Evolutionary conservation across 2,888 invertebrate genomes (phyloP).

Genomic region (Dioctria rufipes): DNA sequence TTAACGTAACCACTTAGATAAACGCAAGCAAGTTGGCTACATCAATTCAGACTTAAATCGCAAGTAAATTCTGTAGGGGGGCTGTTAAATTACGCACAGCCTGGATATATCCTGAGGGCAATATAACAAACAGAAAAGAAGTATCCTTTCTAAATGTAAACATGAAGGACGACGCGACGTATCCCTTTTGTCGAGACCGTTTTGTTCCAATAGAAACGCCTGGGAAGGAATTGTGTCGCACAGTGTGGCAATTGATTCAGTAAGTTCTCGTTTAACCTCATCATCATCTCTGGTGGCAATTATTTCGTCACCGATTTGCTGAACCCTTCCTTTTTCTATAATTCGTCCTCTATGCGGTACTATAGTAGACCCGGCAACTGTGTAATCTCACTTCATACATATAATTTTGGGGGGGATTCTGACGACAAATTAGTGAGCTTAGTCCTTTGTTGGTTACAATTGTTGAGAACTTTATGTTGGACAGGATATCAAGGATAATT

Average conservation of each 20-base stretch:
- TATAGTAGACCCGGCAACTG: conserved; percentile 2
- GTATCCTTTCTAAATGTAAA: conserved; percentile 37
- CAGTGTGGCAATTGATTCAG: conserved; percentile 43
- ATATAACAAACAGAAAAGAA: conserved; percentile 15
- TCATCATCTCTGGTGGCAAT: conserved; percentile 32
- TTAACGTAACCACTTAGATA: not conserved
- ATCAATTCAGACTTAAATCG: not conserved
- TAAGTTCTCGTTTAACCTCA: conserved; percentile 36
- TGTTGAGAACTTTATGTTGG: not conserved
- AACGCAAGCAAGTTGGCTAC: not conserved
- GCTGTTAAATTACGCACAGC: conserved; percentile 12
- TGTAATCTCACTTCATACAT: not conserved
- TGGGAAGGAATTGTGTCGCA: conserved; percentile 2
- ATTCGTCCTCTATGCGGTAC: not conserved
- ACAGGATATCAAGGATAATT: conserved; percentile 44
- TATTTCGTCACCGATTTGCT: conserved; percentile 33
- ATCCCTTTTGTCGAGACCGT: conserved; percentile 16
- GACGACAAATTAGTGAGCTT: conserved; percentile 30
- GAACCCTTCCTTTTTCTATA: conserved; percentile 15
- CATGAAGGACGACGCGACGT: not conserved
- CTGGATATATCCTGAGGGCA: not conserved
- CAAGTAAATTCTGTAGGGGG: conserved; percentile 6
- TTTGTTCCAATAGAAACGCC: conserved; percentile 34
- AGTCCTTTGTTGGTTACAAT: conserved; percentile 40
- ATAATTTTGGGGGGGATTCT: conserved; percentile 1